Conservation (phyloP, 1,140 invertebrate genomes). For the Papilio aristodemus region DNA sequence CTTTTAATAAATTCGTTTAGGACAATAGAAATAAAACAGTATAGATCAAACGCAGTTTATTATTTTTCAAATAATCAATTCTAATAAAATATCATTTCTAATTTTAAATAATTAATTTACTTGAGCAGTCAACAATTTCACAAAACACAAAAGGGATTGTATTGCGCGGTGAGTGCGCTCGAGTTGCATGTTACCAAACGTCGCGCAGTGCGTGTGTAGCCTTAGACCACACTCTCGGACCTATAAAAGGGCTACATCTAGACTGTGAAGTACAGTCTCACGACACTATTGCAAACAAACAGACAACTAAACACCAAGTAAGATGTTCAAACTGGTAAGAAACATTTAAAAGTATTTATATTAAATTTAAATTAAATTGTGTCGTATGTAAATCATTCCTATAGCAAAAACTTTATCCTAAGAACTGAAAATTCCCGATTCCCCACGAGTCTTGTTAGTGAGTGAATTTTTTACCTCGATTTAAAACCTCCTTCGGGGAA, state of each 20-base stretch:
- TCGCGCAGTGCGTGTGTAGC: slow-evolving; percentile 48
- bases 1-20: too few relatives aligned
- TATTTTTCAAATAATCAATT: too few relatives aligned
- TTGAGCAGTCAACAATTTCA: too few relatives aligned
- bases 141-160: neutral
- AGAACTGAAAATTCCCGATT: too few relatives aligned
- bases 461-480: too few relatives aligned
- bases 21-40: too few relatives aligned
- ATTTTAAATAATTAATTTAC: too few relatives aligned
- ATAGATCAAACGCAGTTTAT: too few relatives aligned
- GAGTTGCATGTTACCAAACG: slow-evolving; percentile 63
- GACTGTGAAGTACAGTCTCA: slow-evolving; percentile 44
- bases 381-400: neutral
- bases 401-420: too few relatives aligned
- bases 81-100: too few relatives aligned
- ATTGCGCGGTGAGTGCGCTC: slow-evolving; percentile 27
- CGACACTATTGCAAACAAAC: slow-evolving; percentile 38
- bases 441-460: too few relatives aligned
- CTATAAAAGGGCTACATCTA: slow-evolving; percentile 69
- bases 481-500: too few relatives aligned
- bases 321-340: slow-evolving; percentile 67
- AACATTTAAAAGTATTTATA: slow-evolving; percentile 28
- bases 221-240: slow-evolving; percentile 53
- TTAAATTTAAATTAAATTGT: slow-evolving; percentile 3
- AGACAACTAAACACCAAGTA: slow-evolving; percentile 41